phyloP scores from a whole-genome alignment of 2,888 invertebrate genomes.

The Tethea ocularis region DNA sequence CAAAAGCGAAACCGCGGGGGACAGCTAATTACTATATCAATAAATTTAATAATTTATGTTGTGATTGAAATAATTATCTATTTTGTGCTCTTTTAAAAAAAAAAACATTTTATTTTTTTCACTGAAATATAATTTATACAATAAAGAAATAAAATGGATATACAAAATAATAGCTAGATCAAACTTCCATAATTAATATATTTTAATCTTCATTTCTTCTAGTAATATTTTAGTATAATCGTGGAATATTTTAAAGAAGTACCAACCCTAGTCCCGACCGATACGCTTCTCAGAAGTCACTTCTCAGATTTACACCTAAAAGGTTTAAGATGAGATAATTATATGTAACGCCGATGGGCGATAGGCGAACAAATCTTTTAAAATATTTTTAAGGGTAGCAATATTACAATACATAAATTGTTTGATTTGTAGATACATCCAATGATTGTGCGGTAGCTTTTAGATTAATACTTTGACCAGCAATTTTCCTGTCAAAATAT shows the following conservation, averaged over 20 bases:
- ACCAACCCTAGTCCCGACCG: constrained; percentile 39
- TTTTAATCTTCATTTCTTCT: too few species aligned
- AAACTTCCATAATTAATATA: too few species aligned
- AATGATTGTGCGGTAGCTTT: constrained; percentile 71
- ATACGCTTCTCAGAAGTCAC: constrained; percentile 76
- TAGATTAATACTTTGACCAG: constrained; percentile 44
- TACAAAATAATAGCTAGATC: too few species aligned
- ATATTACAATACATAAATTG: constrained; percentile 40
- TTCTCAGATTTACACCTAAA: constrained; percentile 71
- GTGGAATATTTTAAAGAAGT: background rate
- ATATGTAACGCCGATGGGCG: constrained; percentile 66
- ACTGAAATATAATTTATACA: too few species aligned
- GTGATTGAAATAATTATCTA: too few species aligned
- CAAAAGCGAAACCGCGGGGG: too few species aligned
- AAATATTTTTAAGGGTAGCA: constrained; percentile 48
- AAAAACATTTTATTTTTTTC: too few species aligned
- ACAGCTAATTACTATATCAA: too few species aligned
- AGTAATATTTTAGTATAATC: background rate
- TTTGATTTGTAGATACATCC: constrained; percentile 62
- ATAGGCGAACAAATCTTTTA: constrained; percentile 49
- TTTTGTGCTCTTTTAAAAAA: too few species aligned
- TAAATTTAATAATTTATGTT: too few species aligned
- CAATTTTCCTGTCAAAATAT: constrained; percentile 65
- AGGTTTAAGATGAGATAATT: constrained; percentile 83
- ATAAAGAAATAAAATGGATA: too few species aligned